Evolutionary conservation across 1,140 invertebrate species (phyloP), one percentile per base, ranked within the genome.

Genomic region (Sminthurinus signatus): DNA sequence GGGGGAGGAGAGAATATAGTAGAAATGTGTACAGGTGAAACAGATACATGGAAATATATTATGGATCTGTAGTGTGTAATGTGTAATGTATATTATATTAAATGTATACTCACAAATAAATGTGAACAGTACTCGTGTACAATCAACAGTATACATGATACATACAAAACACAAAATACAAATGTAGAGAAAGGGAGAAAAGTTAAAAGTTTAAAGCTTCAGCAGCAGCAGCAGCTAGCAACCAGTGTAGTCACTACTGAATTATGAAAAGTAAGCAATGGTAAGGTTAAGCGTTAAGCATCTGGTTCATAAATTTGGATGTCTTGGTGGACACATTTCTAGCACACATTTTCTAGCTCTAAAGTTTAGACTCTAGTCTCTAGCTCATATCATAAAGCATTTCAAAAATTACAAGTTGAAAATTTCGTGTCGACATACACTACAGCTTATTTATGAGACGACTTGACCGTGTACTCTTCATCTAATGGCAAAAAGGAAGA

Each of bases 401-500:
- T 56, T 65, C 63, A 65, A 58, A 60, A 65, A 65, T 65, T 65
- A 65, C 63, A 65, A 65, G 56, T 60, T 59, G 50, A 43, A 44
- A 65, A 54, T 65, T 65, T 65, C 57, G 57, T 65, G 63, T 65
- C 56, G 63, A 65, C 63, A 65, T 55, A 54, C 28, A 29, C 54
- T 32, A 44, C 51, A 36, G 29, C 55, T 54, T 60, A 65, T 65
- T 65, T 65, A 65, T 58, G 63, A 65, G 27, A 56, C 54, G 54
- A 42, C 28, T 39, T 21, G 14, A 31, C 54, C 54, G 27, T 56
- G 54, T 56, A 28, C 19, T 36, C 3, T 21, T 56, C 50, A 42
- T 56, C 12, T 56, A 56, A 56, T 56, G 54, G 50, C 50, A 25
- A 29, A 52, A 52, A 52, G 27, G 27, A n/a, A n/a, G n/a, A n/a